These are phyloP conservation scores for Acipenser transmontanus DNA, from an alignment of 2,797 vertebrate genomes.

Conservation along the genomic window DNA sequence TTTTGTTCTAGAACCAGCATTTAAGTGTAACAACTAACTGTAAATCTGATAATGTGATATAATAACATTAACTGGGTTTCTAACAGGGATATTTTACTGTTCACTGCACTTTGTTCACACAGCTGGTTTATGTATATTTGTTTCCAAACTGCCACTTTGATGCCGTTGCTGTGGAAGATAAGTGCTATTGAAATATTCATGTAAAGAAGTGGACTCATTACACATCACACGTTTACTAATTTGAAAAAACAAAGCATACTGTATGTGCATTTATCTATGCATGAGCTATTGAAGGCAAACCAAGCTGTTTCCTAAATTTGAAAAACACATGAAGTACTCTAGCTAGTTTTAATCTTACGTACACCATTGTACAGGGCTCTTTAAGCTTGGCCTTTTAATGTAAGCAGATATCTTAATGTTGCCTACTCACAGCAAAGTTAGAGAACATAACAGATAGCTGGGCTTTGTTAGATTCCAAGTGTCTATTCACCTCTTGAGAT, in stretches of 20 bases:
- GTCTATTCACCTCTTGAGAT: no score
- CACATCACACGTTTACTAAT: neutral
- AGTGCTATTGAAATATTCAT: neutral
- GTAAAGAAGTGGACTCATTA: neutral
- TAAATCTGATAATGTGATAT: no score
- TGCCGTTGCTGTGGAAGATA: neutral
- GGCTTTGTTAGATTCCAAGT: no score
- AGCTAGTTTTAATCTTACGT: slow-evolving; percentile 24
- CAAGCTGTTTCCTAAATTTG: neutral
- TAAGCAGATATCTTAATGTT: slow-evolving; percentile 40
- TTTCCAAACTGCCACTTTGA: neutral
- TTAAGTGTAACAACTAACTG: no score
- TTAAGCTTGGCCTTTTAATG: slow-evolving; percentile 30
- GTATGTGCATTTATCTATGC: neutral
- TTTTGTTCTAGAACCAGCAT: no score
- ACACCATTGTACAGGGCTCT: slow-evolving; percentile 29
- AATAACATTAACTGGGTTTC: no score
- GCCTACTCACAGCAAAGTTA: slow-evolving; percentile 19
- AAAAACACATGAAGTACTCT: neutral
- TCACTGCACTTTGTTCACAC: no score
- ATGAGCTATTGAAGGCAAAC: neutral
- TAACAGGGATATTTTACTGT: no score
- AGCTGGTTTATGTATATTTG: no score
- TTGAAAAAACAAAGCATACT: neutral
- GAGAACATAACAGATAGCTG: no score